A percentile compares a stretch with the other conserved stretches of the same genome.
Evolutionary conservation across 1,140 invertebrate species (phyloP).

Genomic region (Grapholita molesta): DNA sequence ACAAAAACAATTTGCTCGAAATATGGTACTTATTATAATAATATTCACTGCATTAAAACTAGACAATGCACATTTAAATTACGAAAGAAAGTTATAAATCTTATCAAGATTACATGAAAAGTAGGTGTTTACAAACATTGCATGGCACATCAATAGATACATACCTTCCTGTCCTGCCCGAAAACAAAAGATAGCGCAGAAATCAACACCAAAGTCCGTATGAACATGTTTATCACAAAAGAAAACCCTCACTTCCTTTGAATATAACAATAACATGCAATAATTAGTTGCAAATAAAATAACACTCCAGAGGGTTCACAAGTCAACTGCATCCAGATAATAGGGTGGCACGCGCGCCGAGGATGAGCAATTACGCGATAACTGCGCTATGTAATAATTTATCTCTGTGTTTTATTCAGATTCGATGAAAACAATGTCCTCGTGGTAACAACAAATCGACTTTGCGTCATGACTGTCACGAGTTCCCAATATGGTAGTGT

Average conservation of each 20-base stretch:
- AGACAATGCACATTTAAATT: not conserved
- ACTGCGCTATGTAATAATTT: constrained; percentile 2
- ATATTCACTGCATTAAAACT: not conserved
- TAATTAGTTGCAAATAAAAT: constrained; percentile 11
- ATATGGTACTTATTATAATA: not conserved
- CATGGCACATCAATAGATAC: constrained; percentile 12
- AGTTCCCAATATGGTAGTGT: not conserved
- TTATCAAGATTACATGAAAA: constrained; percentile 10
- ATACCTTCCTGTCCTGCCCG: constrained; percentile 58
- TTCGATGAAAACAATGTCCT: constrained; percentile 3
- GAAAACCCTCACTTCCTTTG: constrained; percentile 40
- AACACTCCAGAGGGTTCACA: constrained; percentile 26
- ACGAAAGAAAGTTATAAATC: not conserved
- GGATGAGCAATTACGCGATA: constrained; percentile 8
- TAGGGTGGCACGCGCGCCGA: constrained; percentile 43
- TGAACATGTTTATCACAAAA: constrained; percentile 43
- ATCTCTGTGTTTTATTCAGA: not conserved
- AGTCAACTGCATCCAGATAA: constrained; percentile 38
- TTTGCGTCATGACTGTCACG: constrained; percentile 25
- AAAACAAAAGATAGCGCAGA: constrained; percentile 33
- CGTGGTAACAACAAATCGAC: not conserved
- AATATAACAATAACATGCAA: constrained; percentile 22
- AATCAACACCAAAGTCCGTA: constrained; percentile 38
- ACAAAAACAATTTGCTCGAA: no score
- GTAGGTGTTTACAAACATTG: constrained; percentile 10